Evolutionary conservation across 2,113 vertebrate genomes (phyloP), one percentile per base, ranked within the genome.

Genomic region (Prunella fulvescens): DNA sequence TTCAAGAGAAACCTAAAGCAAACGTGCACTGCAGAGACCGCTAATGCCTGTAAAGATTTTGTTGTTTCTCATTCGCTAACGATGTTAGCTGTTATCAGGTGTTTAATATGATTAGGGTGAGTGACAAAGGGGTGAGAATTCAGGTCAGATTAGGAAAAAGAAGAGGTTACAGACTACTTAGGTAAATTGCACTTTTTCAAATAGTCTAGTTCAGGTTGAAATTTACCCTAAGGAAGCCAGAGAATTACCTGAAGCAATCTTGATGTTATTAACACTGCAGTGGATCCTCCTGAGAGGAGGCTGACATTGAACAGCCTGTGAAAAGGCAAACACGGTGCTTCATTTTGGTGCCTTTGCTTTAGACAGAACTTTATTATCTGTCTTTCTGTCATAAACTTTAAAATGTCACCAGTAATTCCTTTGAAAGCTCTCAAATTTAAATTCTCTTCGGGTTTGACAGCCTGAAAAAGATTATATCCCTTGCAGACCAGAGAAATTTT

Each of bases 41-140:
- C 44, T 92, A 83, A 94, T 6, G 33, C 39, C n/a, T n/a, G 47
- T 67, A 37, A 88, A 66, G 56, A 33, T 80, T 74, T 67, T 53
- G 50, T 66, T 70, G 60, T 35, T 86, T 58, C 81, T 92, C 51
- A 56, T 71, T 74, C 9, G 2, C 72, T 90, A 96, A 92, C 18
- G 2, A 83, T 19, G 44, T 95, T 93, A 96, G 78, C 88, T 83
- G 44, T 67, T 97, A 97, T 96, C 95, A 86, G 83, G 94, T 88
- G 91, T 81, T 88, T 90, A 70, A 95, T 54, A 11, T 16, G 40
- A 81, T 86, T 92, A 94, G 51, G 76, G 57, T 51, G 67, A 88
- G 51, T 20, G 50, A 92, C 92, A 97, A 92, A 94, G 86, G 56
- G 47, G 40, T 60, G 67, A 94, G 67, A 95, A 95, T 88, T 84